Evolutionary conservation across 1,140 invertebrate genomes (phyloP).

Genomic region (Ips nitidus): DNA sequence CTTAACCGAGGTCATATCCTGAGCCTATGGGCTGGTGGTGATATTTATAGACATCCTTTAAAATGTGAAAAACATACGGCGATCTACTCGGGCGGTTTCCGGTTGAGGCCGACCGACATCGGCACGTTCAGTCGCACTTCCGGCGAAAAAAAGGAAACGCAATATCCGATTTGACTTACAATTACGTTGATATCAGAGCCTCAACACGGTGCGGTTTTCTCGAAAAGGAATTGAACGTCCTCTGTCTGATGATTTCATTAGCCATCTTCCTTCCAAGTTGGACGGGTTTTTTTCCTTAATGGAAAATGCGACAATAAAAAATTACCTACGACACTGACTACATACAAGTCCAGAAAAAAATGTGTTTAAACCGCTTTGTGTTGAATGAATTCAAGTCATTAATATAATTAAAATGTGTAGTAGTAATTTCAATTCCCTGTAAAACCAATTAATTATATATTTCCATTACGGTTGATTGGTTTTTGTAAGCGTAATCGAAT

Average conservation of each 20-base stretch:
- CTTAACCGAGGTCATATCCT: constrained; percentile 6
- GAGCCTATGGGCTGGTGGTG: not conserved
- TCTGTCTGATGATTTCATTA: not conserved
- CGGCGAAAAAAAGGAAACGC: constrained; percentile 22
- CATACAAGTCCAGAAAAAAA: too few relatives aligned
- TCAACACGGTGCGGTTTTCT: constrained; percentile 1
- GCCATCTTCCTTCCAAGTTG: too few relatives aligned
- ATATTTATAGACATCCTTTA: constrained; percentile 26
- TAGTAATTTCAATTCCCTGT: too few relatives aligned
- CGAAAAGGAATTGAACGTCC: constrained; percentile 15
- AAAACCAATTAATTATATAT: too few relatives aligned
- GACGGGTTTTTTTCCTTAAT: too few relatives aligned
- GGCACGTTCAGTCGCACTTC: constrained; percentile 27
- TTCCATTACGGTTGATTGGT: too few relatives aligned
- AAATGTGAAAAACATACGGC: constrained; percentile 27
- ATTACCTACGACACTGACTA: too few relatives aligned
- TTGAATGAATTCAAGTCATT: too few relatives aligned
- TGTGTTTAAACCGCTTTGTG: too few relatives aligned
- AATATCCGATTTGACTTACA: constrained; percentile 25
- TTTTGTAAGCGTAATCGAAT: too few relatives aligned
- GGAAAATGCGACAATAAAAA: too few relatives aligned
- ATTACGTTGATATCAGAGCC: constrained; percentile 10
- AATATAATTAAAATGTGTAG: too few relatives aligned
- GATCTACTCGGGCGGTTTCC: constrained; percentile 18
- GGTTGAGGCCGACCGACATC: constrained; percentile 22